Evolutionary conservation across 2,113 vertebrate species (phyloP).

Genomic region (Paratilapia polleni): DNA sequence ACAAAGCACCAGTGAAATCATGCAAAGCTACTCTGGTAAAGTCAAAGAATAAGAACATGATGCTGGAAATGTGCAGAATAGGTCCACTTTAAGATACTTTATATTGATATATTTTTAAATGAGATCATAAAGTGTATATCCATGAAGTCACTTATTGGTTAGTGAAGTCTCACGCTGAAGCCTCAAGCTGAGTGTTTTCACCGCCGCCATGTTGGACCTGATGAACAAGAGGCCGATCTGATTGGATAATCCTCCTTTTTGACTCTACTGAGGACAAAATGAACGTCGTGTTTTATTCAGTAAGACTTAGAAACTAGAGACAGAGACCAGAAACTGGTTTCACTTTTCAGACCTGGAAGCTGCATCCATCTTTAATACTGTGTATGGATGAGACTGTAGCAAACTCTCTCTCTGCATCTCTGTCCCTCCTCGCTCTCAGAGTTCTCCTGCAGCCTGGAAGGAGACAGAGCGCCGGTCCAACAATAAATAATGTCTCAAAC

Average conservation of each 20-base stretch:
- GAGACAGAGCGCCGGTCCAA: not conserved
- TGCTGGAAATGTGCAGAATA: not conserved
- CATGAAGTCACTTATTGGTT: too few relatives aligned
- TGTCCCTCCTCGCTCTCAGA: not conserved
- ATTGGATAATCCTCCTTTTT: not conserved
- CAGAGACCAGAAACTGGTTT: too few relatives aligned
- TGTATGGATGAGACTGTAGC: too few relatives aligned
- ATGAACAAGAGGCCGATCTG: not conserved
- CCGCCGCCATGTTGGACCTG: too few relatives aligned
- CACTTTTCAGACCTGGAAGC: not conserved
- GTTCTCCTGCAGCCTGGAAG: not conserved
- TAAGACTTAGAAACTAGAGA: not conserved
- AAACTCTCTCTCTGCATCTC: not conserved
- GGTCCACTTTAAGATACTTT: not conserved
- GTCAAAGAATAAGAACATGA: not conserved
- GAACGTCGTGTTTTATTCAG: not conserved
- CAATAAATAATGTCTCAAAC: not conserved
- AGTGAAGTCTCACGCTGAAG: too few relatives aligned
- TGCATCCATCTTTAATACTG: accelerated
- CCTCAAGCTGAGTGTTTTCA: too few relatives aligned
- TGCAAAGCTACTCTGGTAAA: not conserved
- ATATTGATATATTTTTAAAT: too few relatives aligned
- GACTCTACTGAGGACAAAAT: too few relatives aligned
- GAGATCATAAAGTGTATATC: too few relatives aligned
- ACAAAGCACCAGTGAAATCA: not conserved